Percentiles rank a stretch among this genome's conserved stretches.
Evolutionary conservation across 2,888 invertebrate species (phyloP).

Genomic region (Ophion obscuratus): DNA sequence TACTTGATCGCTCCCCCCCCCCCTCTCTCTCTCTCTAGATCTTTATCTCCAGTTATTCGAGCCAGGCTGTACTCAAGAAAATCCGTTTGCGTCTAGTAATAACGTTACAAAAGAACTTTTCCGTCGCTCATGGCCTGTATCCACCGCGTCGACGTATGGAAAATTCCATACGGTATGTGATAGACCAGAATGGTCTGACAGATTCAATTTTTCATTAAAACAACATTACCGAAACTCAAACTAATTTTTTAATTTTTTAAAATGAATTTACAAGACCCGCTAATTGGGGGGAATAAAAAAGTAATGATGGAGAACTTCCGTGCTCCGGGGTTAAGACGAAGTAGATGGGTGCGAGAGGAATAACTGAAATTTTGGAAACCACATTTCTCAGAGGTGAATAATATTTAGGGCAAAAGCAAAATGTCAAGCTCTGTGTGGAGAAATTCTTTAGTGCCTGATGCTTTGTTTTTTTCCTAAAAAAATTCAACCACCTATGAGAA

Average conservation of each 20-base stretch:
- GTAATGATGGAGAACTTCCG: no score
- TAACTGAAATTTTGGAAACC: no score
- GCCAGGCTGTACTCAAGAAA: slow-evolving; percentile 46
- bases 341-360: no score
- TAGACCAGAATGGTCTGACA: not conserved
- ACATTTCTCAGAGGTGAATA: no score
- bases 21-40: slow-evolving; percentile 7
- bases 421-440: no score
- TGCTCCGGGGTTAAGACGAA: no score
- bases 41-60: slow-evolving; percentile 19
- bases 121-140: slow-evolving; percentile 5
- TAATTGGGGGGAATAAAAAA: no score
- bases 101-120: slow-evolving; percentile 56
- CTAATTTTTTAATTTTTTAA: not conserved
- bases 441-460: no score
- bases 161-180: not conserved
- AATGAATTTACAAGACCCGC: not conserved
- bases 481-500: no score
- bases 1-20: slow-evolving; percentile 1
- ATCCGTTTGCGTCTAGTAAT: slow-evolving; percentile 47
- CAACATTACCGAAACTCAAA: not conserved
- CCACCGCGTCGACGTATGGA: slow-evolving; percentile 16
- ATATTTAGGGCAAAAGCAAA: no score
- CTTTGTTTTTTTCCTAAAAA: no score
- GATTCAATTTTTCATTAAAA: not conserved